Base-by-base conservation (phyloP, 2,888 invertebrate genomes). In the Xestia c-nigrum region DNA sequence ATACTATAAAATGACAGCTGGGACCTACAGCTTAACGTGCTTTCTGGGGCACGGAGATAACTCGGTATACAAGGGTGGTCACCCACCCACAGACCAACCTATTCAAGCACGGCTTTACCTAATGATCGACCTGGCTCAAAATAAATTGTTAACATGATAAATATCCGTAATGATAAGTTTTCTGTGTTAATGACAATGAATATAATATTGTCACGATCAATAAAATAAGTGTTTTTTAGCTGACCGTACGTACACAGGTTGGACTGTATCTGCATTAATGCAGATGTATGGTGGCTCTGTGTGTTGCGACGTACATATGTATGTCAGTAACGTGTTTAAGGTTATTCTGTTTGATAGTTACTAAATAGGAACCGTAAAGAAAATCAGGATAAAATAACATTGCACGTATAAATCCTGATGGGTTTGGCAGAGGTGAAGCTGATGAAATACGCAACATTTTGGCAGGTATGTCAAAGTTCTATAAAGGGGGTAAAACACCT, bases 251-350 rank as follows among this genome's bases (percentile, higher is more conserved):
- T 46, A 55, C 55, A 55, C 50, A 46, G 47, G 78, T 78, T 76
- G 68, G 0, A 65, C 21, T 52, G 40, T 69, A 52, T 78, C 61
- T 72, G 61, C 61, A 81, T 71, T 78, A 61, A 70, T 67, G 85
- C 61, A 67, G 67, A 72, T 81, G 12, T 63, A 73, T 70, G 46
- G 46, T 46, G 38, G 59, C 64, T 75, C 40, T 59, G 46, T 64
- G 63, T 69, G 14, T 24, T 83, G 16, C 3, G 1, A 66, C 24
- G 52, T 66, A 47, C 21, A 24, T 65, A 55, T 19, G 24, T 76
- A 75, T 31, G 52, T 52, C 43, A 16, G 55, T 46, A 68, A 63
- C 52, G 5, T 77, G 31, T 50, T 67, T 63, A n/a, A 64, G n/a
- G 21, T 57, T 77, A 68, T 64, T 57, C 1, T 10, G 38, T 21